A percentile compares a stretch with the other conserved stretches of the same genome.
These are phyloP conservation scores for Sphaerophoria rueppellii DNA, from an alignment of 2,888 invertebrate species.

Conservation along the genomic window DNA sequence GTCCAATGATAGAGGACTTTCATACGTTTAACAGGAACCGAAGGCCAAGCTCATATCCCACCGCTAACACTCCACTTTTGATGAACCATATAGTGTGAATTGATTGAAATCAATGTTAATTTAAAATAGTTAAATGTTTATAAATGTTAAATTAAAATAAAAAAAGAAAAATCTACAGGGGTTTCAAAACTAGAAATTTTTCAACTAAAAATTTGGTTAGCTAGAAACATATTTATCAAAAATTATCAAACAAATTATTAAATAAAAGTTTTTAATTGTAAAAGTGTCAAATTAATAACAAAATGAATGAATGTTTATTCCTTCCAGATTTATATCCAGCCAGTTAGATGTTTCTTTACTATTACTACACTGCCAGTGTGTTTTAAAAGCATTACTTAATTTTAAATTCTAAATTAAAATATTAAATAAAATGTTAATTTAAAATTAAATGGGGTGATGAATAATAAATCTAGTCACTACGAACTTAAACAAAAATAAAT, in stretches of 20 bases:
- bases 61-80: slow-evolving; percentile 80
- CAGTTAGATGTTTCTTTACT: slow-evolving; percentile 52
- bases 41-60: slow-evolving; percentile 79
- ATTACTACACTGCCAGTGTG: slow-evolving; percentile 55
- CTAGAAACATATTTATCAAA: background rate
- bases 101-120: too few species aligned
- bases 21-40: slow-evolving; percentile 75
- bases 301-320: slow-evolving; percentile 32
- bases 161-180: background rate
- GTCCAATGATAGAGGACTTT: slow-evolving; percentile 79
- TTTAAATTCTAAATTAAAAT: background rate
- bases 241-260: background rate
- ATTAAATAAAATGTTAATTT: background rate
- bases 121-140: background rate
- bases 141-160: background rate
- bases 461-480: slow-evolving; percentile 64
- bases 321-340: slow-evolving; percentile 50
- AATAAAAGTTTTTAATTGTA: background rate
- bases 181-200: background rate
- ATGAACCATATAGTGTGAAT: slow-evolving; percentile 78
- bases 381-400: slow-evolving; percentile 11
- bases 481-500: too few species aligned
- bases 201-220: background rate
- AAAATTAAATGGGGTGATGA: slow-evolving; percentile 42
- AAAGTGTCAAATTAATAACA: background rate